phyloP scores from a whole-genome alignment of 2,888 invertebrate species.

The Willowsia nigromaculata region DNA sequence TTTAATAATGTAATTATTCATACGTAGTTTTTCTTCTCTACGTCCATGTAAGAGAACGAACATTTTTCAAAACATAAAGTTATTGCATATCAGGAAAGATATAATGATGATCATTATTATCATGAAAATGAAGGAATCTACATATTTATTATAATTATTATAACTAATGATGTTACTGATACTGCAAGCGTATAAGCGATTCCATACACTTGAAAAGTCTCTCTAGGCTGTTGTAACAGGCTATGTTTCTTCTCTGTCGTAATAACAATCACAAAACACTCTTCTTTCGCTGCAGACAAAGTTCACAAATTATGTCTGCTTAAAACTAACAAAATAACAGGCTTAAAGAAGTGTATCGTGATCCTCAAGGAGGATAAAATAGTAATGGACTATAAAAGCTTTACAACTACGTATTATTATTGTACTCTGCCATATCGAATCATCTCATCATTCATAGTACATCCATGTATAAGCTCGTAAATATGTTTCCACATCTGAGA shows the following conservation, averaged over 20 bases:
- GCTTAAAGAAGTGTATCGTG: not conserved
- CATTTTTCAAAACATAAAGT: too few species aligned
- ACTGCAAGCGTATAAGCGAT: too few species aligned
- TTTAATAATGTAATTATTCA: too few species aligned
- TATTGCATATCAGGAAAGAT: too few species aligned
- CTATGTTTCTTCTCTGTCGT: not conserved
- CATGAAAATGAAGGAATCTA: too few species aligned
- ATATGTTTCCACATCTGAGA: constrained; percentile 28
- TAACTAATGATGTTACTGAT: too few species aligned
- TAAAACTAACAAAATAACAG: not conserved
- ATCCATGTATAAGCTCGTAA: not conserved
- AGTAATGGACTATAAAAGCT: not conserved
- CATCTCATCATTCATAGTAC: not conserved
- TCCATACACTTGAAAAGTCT: too few species aligned
- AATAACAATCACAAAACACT: not conserved
- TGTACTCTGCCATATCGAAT: not conserved
- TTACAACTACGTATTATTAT: too few species aligned
- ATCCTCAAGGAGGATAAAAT: not conserved
- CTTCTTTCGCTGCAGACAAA: not conserved
- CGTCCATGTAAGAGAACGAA: too few species aligned
- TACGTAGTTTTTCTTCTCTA: too few species aligned
- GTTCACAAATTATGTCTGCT: not conserved
- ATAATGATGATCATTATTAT: too few species aligned
- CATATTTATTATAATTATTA: too few species aligned
- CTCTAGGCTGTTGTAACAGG: not conserved